Evolutionary conservation across 1,140 invertebrate species (phyloP), one percentile per base, ranked within the genome.

Genomic region (Cotesia vestalis): DNA sequence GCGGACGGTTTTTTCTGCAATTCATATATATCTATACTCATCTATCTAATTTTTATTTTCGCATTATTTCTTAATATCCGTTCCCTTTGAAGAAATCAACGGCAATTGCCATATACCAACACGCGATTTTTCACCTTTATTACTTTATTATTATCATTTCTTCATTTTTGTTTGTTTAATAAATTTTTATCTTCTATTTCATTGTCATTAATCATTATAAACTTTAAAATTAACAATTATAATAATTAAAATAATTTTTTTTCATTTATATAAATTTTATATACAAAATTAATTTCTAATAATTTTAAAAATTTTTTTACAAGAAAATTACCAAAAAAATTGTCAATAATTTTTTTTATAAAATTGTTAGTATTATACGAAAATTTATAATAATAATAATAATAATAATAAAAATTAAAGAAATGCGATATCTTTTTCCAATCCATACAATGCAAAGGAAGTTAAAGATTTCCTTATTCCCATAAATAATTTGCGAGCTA

Each of bases 81-180:
- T 83, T 85, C 81, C 79, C 81, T 78, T 85, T 85, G 76, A 77
- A 78, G 80, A 80, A 84, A 84, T 84, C 82, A 82, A 84, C 83
- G 14, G 81, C 81, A 79, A 82, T 84, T 83, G 82, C 79, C 79
- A 62, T 27, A 34, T 5, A 59, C 17, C 57, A 27, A 34, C 80
- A 78, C 79, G 81, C 79, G 20, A 55, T 55, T 20, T 59, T 59
- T 59, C 17, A 59, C 17, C 57, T 59, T 11, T 17, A 20, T 20
- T 59, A 59, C 35, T 20, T 59, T 59, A 59, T 17, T 55, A 12
- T 17, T 14, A 14, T 55, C 53, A 59, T 9, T 59, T 20, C 20
- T 59, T 59, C 17, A 55, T n/a, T 55, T 55, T 14, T 55, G 4
- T 55, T 14, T 14, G n/a, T 14, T 14, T n/a, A 14, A 55, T 17